These are phyloP conservation scores for Stenodera caucasica DNA, from an alignment of 2,888 invertebrate genomes.

Conservation along the genomic window DNA sequence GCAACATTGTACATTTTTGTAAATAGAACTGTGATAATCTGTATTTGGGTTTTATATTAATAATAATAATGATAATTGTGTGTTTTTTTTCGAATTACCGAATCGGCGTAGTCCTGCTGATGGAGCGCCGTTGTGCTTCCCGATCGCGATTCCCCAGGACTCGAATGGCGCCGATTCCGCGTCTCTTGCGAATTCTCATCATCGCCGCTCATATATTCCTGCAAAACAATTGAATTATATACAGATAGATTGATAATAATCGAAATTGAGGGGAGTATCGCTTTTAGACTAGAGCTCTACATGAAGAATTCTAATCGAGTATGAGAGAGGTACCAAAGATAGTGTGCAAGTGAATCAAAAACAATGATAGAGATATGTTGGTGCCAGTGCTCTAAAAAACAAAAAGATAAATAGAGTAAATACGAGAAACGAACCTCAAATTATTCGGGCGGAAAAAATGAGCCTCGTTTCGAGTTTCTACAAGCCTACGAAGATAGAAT, in stretches of 20 bases:
- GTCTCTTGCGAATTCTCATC: constrained; percentile 65
- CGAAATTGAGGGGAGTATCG: no score
- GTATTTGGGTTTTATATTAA: background rate
- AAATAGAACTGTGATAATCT: constrained; percentile 5
- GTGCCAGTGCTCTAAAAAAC: constrained; percentile 53
- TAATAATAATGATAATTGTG: background rate
- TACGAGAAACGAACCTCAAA: constrained; percentile 3
- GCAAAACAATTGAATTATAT: constrained; percentile 32
- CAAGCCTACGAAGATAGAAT: constrained; percentile 45
- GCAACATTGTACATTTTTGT: background rate
- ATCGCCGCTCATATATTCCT: constrained; percentile 68
- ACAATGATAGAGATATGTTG: constrained; percentile 55
- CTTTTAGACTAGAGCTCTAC: constrained; percentile 11
- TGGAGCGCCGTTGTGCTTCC: constrained; percentile 68
- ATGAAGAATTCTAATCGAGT: constrained; percentile 24
- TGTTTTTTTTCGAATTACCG: constrained; percentile 55
- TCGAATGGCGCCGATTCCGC: constrained; percentile 66
- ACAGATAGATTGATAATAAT: no score
- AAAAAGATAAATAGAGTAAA: constrained; percentile 25
- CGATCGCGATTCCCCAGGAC: constrained; percentile 69
- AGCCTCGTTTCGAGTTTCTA: constrained; percentile 42
- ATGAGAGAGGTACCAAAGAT: constrained; percentile 32
- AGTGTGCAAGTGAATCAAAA: constrained; percentile 48
- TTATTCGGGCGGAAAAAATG: constrained; percentile 1
- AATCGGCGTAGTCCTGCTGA: constrained; percentile 63